Conservation (phyloP, 2,113 vertebrate species). For the Dolichallabes microphthalmus region DNA sequence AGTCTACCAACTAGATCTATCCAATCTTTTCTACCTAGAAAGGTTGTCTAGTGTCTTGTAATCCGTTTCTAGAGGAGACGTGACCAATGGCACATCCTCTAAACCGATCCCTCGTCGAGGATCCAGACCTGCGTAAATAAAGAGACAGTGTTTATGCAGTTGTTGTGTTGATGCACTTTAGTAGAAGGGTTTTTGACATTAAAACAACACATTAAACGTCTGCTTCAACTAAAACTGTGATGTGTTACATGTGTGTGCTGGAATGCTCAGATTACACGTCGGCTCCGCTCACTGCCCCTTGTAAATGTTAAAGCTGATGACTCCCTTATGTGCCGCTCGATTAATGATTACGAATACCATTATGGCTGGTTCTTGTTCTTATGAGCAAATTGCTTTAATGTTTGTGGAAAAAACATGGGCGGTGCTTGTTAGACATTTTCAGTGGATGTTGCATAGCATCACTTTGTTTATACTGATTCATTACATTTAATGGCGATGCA, state of each 20-base stretch:
- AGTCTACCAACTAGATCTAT: background rate
- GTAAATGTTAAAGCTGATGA: slow-evolving; percentile 54
- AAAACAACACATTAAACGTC: background rate
- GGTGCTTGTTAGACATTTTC: slow-evolving; percentile 28
- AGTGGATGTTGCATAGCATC: slow-evolving; percentile 16
- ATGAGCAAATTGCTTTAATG: slow-evolving; percentile 38
- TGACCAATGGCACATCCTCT: background rate
- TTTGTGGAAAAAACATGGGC: slow-evolving; percentile 40
- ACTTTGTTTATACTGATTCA: slow-evolving; percentile 23
- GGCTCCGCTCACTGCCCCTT: slow-evolving; percentile 35
- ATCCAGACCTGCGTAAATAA: background rate
- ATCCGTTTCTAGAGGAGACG: background rate
- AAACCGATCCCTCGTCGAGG: background rate
- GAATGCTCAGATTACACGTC: slow-evolving; percentile 37
- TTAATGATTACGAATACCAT: slow-evolving; percentile 44
- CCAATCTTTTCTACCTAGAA: background rate
- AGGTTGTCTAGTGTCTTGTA: background rate
- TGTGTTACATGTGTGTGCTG: slow-evolving; percentile 26
- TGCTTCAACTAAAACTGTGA: background rate
- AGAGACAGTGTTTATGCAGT: background rate
- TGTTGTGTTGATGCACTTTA: slow-evolving; percentile 11
- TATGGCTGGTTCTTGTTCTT: slow-evolving; percentile 25
- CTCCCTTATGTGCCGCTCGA: slow-evolving; percentile 48
- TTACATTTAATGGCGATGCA: slow-evolving; percentile 43
- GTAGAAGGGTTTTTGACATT: background rate